phyloP scores from a whole-genome alignment of 2,797 vertebrate genomes.

The Threskiornis aethiopicus region DNA sequence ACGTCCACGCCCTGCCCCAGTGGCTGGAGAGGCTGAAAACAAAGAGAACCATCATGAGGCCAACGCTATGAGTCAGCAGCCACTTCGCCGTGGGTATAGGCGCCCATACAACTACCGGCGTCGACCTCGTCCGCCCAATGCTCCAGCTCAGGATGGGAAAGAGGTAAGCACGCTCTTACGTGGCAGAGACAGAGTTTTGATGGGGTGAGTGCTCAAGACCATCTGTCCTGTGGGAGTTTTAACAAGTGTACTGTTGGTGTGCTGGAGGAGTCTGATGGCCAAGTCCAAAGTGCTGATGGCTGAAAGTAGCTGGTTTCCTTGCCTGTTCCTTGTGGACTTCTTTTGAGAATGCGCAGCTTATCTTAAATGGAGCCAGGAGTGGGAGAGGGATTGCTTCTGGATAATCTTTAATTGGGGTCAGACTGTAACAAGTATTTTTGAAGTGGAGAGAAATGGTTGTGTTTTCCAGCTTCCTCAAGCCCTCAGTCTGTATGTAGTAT shows the following conservation, averaged over 20 bases:
- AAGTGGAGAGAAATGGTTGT: neutral
- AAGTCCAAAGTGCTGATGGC: neutral
- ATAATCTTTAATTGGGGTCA: neutral
- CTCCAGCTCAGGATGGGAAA: conserved; percentile 72
- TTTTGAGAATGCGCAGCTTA: neutral
- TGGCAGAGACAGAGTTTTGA: neutral
- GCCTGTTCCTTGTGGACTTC: neutral
- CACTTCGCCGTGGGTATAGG: conserved; percentile 71
- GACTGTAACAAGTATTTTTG: neutral
- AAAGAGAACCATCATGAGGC: conserved; percentile 78
- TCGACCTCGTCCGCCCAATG: conserved; percentile 65
- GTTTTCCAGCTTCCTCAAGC: neutral
- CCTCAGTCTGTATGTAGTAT: neutral
- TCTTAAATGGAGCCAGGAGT: neutral
- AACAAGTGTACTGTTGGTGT: neutral
- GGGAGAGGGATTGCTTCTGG: neutral
- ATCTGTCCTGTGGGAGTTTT: neutral
- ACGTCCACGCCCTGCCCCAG: conserved; percentile 66
- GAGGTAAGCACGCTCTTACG: conserved; percentile 12
- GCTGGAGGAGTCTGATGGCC: neutral
- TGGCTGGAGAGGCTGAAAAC: conserved; percentile 73
- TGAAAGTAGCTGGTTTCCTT: neutral
- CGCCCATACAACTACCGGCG: conserved; percentile 79
- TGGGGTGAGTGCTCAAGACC: neutral
- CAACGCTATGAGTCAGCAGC: conserved; percentile 64